Evolutionary conservation across 2,888 invertebrate species (phyloP), one percentile per base, ranked within the genome.

Genomic region (Leucophenga maculata): DNA sequence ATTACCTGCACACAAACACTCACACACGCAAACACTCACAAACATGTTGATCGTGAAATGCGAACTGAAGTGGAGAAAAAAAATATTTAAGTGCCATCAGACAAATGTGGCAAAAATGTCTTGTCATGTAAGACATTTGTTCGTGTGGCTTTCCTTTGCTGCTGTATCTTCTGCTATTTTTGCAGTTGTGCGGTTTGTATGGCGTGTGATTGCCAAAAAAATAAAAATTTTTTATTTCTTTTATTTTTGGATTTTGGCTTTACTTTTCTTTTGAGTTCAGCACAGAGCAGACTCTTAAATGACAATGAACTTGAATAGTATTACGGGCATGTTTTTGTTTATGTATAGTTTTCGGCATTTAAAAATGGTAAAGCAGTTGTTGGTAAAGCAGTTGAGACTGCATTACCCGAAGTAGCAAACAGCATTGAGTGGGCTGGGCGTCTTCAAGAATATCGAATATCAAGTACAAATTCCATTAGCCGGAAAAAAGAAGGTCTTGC

Each of bases 221-320:
- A 3, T 57, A 57, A 26, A 57, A 57, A n/a, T 57, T 1, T 57
- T 26, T 57, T 1, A 6, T 57, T 26, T 31, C 11, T 26, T 26
- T 9, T 50, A n/a, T 50, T 57, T 26, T 55, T 22, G 13, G 0
- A 57, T 57, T 26, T 39, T 39, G 39, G 39, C 8, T 39, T 39
- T 39, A 39, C 8, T 1, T 39, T 39, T 39, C 8, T 39, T 39
- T 39, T 39, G 26, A 3, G 26, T 39, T 39, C 1, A 39, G 39
- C 11, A 11, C 39, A 39, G 39, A 26, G 20, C 20, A 13, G 3
- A 22, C 1, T n/a, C 68, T 65, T 69, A 74, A 75, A 76, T 76
- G 75, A 76, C 75, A 76, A 76, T 76, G 75, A 76, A 76, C 75
- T 76, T 76, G 75, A 76, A 22, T 22, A 18, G 8, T 59, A 64